phyloP scores from a whole-genome alignment of 2,888 invertebrate species.

The Metallyticus violacea region DNA sequence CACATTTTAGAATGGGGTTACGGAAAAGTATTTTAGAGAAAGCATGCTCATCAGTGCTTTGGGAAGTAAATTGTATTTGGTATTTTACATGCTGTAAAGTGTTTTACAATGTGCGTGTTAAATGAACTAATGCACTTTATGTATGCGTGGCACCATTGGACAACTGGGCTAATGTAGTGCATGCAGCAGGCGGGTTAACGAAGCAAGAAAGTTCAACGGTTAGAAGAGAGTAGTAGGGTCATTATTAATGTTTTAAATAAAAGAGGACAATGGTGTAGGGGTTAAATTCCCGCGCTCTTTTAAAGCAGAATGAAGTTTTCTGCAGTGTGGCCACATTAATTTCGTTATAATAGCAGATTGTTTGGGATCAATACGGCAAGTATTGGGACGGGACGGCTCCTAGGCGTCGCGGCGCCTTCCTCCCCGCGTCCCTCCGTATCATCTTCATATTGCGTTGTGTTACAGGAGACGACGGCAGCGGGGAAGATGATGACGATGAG shows the following conservation, averaged over 20 bases:
- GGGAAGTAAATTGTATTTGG: no score
- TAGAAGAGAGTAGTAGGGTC: background rate
- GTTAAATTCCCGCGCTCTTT: background rate
- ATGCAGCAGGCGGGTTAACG: background rate
- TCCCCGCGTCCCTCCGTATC: background rate
- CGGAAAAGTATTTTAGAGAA: no score
- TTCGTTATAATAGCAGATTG: background rate
- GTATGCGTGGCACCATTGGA: background rate
- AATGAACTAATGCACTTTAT: no score
- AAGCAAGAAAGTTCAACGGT: background rate
- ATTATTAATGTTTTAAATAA: background rate
- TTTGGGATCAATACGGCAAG: background rate
- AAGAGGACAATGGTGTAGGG: background rate
- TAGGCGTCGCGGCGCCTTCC: background rate
- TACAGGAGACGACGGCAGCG: slow-evolving; percentile 48
- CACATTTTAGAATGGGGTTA: no score
- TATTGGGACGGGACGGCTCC: background rate
- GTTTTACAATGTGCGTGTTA: no score
- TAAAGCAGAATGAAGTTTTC: background rate
- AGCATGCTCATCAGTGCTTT: no score
- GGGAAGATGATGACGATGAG: slow-evolving; percentile 56
- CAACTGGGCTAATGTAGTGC: background rate
- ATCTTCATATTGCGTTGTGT: background rate
- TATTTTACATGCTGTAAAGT: no score
- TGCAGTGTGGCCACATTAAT: background rate